Conservation (phyloP, 2,113 vertebrate genomes). For the Saimiri boliviensis region DNA sequence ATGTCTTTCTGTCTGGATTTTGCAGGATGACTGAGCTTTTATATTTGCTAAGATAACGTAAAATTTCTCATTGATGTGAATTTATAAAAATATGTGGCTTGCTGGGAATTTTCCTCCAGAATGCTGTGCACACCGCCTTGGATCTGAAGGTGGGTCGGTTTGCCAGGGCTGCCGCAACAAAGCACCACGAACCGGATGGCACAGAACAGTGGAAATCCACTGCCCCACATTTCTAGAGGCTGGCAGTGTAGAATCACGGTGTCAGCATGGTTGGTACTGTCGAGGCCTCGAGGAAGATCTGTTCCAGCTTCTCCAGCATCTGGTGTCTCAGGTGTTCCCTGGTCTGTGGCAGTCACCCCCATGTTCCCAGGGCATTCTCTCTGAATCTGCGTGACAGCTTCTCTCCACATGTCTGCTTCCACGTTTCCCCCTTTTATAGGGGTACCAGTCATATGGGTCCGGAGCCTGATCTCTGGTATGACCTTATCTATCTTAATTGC, state of each 20-base stretch:
- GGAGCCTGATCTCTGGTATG: too few species aligned
- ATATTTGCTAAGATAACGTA: background rate
- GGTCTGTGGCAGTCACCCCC: too few species aligned
- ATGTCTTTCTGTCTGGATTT: background rate
- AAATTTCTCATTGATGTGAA: background rate
- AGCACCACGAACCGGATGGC: fast-evolving
- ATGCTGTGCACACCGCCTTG: fast-evolving
- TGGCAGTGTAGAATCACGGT: background rate
- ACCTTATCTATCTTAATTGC: background rate
- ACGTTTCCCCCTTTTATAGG: background rate
- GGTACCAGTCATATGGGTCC: background rate
- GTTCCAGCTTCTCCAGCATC: background rate
- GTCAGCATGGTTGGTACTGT: background rate
- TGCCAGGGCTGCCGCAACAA: fast-evolving
- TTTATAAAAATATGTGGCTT: background rate
- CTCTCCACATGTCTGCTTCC: background rate
- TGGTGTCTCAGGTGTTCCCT: background rate
- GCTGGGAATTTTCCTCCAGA: too few species aligned
- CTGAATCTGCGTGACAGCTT: fast-evolving
- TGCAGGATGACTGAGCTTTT: background rate
- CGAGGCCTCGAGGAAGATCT: background rate
- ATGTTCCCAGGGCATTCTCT: fast-evolving
- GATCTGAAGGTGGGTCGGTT: fast-evolving
- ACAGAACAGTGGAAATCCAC: background rate
- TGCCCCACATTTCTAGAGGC: background rate